These are phyloP conservation scores for Bovichtus diacanthus DNA, from an alignment of 2,797 vertebrate species.

Conservation along the genomic window DNA sequence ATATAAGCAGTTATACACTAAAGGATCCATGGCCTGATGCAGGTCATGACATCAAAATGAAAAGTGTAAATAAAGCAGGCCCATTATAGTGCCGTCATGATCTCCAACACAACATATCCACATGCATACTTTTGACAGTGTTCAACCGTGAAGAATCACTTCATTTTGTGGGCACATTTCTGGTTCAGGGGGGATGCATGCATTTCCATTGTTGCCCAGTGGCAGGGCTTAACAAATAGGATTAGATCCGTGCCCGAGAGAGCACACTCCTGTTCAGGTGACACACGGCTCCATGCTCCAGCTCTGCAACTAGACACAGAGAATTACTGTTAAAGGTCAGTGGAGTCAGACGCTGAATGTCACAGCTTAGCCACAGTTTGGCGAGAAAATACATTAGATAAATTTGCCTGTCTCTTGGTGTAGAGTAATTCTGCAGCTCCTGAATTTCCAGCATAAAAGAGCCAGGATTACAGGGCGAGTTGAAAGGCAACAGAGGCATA, in stretches of 20 bases:
- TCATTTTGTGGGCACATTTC: slow-evolving; percentile 62
- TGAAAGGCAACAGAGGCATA: slow-evolving; percentile 79
- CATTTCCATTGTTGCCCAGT: slow-evolving; percentile 76
- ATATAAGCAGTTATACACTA: not conserved
- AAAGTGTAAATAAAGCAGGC: slow-evolving; percentile 31
- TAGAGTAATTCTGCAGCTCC: slow-evolving; percentile 69
- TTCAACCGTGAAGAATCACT: slow-evolving; percentile 70
- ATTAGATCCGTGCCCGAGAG: slow-evolving; percentile 77
- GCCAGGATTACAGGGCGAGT: slow-evolving; percentile 74
- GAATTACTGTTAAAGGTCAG: slow-evolving; percentile 85
- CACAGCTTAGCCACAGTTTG: slow-evolving; percentile 82
- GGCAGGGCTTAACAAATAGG: slow-evolving; percentile 81
- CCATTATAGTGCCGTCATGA: not conserved
- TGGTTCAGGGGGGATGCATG: slow-evolving; percentile 66
- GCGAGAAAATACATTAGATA: slow-evolving; percentile 77
- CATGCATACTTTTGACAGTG: slow-evolving; percentile 44
- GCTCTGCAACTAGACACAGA: slow-evolving; percentile 71
- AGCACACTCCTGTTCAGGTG: slow-evolving; percentile 75
- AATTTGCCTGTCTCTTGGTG: slow-evolving; percentile 76
- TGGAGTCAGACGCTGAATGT: slow-evolving; percentile 81
- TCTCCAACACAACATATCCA: slow-evolving; percentile 27
- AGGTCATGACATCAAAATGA: slow-evolving; percentile 34
- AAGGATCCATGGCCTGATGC: slow-evolving; percentile 24
- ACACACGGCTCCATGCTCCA: slow-evolving; percentile 52
- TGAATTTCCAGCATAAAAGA: slow-evolving; percentile 77